Percentiles rank a stretch among this genome's conserved stretches.
Conservation (phyloP, 2,888 invertebrate genomes). For the Rhogogaster chlorosoma region DNA sequence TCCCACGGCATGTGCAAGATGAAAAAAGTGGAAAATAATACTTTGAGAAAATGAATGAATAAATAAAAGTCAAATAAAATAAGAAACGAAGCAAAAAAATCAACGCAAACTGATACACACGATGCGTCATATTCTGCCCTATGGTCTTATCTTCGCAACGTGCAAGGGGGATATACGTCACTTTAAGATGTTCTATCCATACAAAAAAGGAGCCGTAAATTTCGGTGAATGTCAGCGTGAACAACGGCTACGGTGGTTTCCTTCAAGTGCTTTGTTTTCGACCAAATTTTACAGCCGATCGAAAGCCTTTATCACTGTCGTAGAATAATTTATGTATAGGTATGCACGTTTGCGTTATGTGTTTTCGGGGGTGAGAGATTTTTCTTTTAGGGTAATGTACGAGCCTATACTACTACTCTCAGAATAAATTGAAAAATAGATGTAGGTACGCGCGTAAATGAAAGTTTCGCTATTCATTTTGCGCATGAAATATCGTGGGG, state of each 20-base stretch:
- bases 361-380: not conserved
- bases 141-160: conserved; percentile 11
- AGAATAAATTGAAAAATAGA: not conserved
- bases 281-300: conserved; percentile 41
- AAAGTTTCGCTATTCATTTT: not conserved
- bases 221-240: conserved; percentile 26
- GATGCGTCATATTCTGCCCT: conserved; percentile 20
- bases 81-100: not conserved
- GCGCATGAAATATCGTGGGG: not conserved
- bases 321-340: conserved; percentile 28
- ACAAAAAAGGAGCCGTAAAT: conserved; percentile 25
- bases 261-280: conserved; percentile 44
- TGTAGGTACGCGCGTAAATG: not conserved
- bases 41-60: not conserved
- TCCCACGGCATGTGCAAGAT: not conserved
- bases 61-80: not conserved
- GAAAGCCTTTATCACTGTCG: conserved; percentile 43
- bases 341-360: not conserved
- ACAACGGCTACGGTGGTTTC: conserved; percentile 6
- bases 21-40: not conserved
- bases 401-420: not conserved
- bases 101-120: not conserved
- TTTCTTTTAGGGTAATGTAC: not conserved
- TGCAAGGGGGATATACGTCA: conserved; percentile 43
- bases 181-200: conserved; percentile 40